Percentiles rank a stretch among this genome's conserved stretches.
Conservation (phyloP, 2,113 vertebrate genomes). For the Hypanus sabinus region DNA sequence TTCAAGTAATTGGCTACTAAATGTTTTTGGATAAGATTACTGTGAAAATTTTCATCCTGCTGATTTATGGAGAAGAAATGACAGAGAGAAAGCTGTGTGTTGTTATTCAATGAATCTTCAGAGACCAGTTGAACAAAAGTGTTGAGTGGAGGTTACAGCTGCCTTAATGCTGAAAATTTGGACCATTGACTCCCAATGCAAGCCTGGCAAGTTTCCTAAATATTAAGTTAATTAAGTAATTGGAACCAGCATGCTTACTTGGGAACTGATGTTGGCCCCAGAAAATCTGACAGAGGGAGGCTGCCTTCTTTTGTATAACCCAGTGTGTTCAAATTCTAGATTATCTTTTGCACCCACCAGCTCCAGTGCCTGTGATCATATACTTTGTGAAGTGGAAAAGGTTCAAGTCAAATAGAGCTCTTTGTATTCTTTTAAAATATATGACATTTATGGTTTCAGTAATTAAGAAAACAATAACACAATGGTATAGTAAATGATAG, state of each 20-base stretch:
- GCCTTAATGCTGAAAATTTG: not conserved
- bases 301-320: not conserved
- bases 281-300: not conserved
- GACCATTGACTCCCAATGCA: not conserved
- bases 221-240: not conserved
- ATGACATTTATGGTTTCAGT: not conserved
- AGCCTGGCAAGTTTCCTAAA: not conserved
- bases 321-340: not conserved
- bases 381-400: not conserved
- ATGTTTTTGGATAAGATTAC: not conserved
- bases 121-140: not conserved
- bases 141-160: not conserved
- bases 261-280: not conserved
- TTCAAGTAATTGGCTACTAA: not conserved
- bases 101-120: not conserved
- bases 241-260: not conserved
- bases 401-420: not conserved
- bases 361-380: not conserved
- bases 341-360: not conserved
- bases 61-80: not conserved
- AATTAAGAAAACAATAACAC: slow-evolving; percentile 3
- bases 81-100: not conserved
- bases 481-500: not conserved
- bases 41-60: not conserved
- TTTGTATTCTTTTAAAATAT: slow-evolving; percentile 18